Evolutionary conservation across 2,888 invertebrate species (phyloP), one percentile per base, ranked within the genome.

Genomic region (Norana najaformis): DNA sequence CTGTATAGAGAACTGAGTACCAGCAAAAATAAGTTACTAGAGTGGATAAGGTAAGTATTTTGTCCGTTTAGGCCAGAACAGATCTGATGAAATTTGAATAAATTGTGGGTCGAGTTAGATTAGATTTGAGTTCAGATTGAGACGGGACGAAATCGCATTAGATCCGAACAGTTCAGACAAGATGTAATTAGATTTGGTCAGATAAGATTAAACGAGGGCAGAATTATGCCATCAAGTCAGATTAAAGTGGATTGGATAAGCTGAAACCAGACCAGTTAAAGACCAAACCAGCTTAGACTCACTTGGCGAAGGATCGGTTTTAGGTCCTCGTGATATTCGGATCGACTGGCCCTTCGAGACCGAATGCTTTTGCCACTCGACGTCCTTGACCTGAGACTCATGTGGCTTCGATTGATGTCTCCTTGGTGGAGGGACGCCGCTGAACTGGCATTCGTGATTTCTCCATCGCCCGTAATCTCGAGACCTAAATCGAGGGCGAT

Each of bases 361-460:
- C 91, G 89, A 69, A 92, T 90, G 41, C 91, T 91, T 88, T 91
- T 91, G 38, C 92, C 91, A 37, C 90, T 90, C 23, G 90, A 90
- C 18, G 91, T 91, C 36, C 92, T 88, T 34, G 53, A 34, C 39
- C 91, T 89, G 6, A 36, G n/a, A 30, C 83, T 41, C 38, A 8
- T 36, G n/a, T 83, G n/a, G 34, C 90, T 90, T 88, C 89, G 82
- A 11, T 35, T 47, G 34, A 39, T 82, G 37, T 88, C 88, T 14
- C 88, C 85, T 23, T 47, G 47, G 47, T 47, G 30, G 8, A 69
- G n/a, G 69, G 69, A n/a, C 69, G 6, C n/a, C 69, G 69, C n/a
- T 69, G 69, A 69, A 69, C 69, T 69, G 69, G 30, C 69, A 11
- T 30, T n/a, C 69, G n/a, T 11, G 69, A 4, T 69, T 30, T 69